These are phyloP conservation scores for Homalodisca vitripennis DNA, from an alignment of 1,140 invertebrate species.

Conservation along the genomic window DNA sequence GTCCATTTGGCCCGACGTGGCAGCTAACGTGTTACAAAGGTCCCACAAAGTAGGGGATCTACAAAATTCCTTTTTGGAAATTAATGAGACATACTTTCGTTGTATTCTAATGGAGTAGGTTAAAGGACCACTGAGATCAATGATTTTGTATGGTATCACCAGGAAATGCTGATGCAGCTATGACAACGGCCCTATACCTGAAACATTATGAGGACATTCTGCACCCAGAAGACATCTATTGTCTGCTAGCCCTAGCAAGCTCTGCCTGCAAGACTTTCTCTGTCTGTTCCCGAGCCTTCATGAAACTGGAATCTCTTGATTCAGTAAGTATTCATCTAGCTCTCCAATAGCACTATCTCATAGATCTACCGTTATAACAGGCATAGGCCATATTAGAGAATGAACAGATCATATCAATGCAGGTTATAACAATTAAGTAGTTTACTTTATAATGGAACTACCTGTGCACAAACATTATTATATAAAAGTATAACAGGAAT, in stretches of 20 bases:
- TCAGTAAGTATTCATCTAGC: conserved; percentile 25
- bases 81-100: not conserved
- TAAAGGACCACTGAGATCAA: not conserved
- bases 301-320: conserved; percentile 82
- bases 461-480: not conserved
- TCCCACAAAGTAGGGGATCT: not conserved
- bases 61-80: not conserved
- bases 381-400: not conserved
- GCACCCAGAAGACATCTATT: conserved; percentile 72
- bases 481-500: not conserved
- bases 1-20: too few species aligned
- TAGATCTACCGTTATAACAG: not conserved
- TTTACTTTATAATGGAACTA: too few species aligned
- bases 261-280: conserved; percentile 73
- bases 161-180: conserved; percentile 77
- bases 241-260: conserved; percentile 69
- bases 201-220: conserved; percentile 83
- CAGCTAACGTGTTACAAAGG: too few species aligned
- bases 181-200: conserved; percentile 76
- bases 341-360: not conserved
- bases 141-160: conserved; percentile 43
- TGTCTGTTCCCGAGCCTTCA: conserved; percentile 92
- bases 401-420: not conserved
- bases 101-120: not conserved
- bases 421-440: not conserved